A percentile compares a stretch with the other conserved stretches of the same genome.
Conservation (phyloP, 2,888 invertebrate species). For the Troides oblongomaculatus region DNA sequence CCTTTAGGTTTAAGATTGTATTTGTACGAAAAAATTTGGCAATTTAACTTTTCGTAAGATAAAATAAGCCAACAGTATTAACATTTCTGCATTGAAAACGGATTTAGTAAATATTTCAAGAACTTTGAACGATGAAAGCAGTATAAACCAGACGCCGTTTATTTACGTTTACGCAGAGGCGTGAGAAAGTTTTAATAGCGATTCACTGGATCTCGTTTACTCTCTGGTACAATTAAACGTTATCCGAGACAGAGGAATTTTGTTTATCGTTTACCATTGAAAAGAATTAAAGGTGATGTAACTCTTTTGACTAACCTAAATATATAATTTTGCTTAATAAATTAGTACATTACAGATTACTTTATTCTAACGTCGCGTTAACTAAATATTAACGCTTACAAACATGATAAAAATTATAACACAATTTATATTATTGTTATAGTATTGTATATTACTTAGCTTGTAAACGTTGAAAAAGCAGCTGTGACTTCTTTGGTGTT, state of each 20-base stretch:
- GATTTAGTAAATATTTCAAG: slow-evolving; percentile 37
- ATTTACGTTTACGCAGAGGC: slow-evolving; percentile 48
- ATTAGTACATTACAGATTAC: neutral
- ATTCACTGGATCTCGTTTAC: slow-evolving; percentile 55
- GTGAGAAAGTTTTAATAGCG: slow-evolving; percentile 65
- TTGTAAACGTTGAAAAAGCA: too few relatives aligned
- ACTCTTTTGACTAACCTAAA: neutral
- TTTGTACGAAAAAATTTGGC: neutral
- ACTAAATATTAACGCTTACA: neutral
- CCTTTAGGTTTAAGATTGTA: neutral
- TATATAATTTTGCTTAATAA: neutral
- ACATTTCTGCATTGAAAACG: slow-evolving; percentile 18
- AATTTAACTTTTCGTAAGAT: neutral
- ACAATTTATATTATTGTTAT: too few relatives aligned
- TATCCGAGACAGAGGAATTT: slow-evolving; percentile 5
- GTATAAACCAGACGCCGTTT: slow-evolving; percentile 54
- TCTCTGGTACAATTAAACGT: slow-evolving; percentile 27
- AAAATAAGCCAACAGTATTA: slow-evolving; percentile 5
- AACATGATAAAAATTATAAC: too few relatives aligned
- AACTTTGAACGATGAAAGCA: slow-evolving; percentile 43
- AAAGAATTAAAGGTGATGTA: neutral
- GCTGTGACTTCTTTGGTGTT: too few relatives aligned
- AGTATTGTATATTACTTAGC: too few relatives aligned
- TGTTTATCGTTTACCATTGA: slow-evolving; percentile 12
- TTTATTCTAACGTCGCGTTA: neutral